phyloP scores from a whole-genome alignment of 2,888 invertebrate genomes.

The Xylocampa areola region DNA sequence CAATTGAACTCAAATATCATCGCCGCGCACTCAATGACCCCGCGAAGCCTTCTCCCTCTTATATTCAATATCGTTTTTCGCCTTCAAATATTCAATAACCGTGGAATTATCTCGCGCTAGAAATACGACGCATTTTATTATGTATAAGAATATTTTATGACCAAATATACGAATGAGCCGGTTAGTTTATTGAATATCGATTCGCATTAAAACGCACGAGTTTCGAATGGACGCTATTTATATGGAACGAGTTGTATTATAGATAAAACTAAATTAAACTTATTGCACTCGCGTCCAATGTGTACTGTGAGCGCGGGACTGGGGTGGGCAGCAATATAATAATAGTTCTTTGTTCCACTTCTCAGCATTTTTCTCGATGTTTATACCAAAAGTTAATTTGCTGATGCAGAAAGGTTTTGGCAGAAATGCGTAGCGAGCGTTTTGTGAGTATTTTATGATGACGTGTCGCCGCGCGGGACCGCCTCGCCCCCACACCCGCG shows the following conservation, averaged over 20 bases:
- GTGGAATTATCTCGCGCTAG: slow-evolving; percentile 21
- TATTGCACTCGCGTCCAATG: too few species aligned
- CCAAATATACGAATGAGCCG: slow-evolving; percentile 10
- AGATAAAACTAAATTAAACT: neutral
- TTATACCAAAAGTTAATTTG: slow-evolving; percentile 31
- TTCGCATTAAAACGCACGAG: slow-evolving; percentile 11
- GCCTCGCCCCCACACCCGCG: neutral
- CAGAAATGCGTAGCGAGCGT: slow-evolving; percentile 26
- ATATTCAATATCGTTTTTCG: slow-evolving; percentile 29
- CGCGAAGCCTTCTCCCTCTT: neutral
- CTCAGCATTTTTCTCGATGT: slow-evolving; percentile 20
- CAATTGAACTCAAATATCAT: slow-evolving; percentile 22
- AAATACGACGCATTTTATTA: slow-evolving; percentile 32
- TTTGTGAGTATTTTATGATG: slow-evolving; percentile 30
- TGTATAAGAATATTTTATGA: slow-evolving; percentile 26
- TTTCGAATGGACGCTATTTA: neutral
- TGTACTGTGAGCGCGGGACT: too few species aligned
- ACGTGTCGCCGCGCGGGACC: slow-evolving; percentile 5
- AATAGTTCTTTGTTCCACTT: neutral
- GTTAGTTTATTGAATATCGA: slow-evolving; percentile 26
- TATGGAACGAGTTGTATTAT: neutral
- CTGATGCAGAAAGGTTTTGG: slow-evolving; percentile 38
- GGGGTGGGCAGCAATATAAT: too few species aligned
- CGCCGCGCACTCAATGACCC: slow-evolving; percentile 1
- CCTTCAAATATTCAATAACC: slow-evolving; percentile 42